Base-by-base conservation (phyloP, 2,888 invertebrate species). In the Globia sparganii region DNA sequence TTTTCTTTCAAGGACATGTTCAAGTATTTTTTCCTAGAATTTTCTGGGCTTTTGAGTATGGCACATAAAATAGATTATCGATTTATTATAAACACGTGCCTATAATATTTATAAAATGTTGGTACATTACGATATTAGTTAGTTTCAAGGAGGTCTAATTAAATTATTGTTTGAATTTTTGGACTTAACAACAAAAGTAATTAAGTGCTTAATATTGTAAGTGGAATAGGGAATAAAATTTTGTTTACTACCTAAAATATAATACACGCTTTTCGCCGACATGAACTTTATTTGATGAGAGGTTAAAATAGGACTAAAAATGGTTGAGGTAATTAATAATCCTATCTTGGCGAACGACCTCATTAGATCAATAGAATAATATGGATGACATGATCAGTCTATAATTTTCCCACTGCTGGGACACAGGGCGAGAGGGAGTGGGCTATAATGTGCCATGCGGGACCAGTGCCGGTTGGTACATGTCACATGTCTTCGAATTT, bases 31-130 rank as follows among this genome's bases (percentile, higher is more conserved):
- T 15, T 46, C 21, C n/a, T 37, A 61, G 43, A 67, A 53, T 34
- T 64, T 75, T 69, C 59, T 69, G 49, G 46, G 34, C 34, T 40
- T 28, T 70, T n/a, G 77, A 43, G 72, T 65, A 64, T 65, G 68
- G 72, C 13, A 37, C 62, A 73, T 73, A 67, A 83, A 70, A 62
- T 71, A 61, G 62, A 66, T 73, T 73, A 73, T 31, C 18, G 1
- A 34, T 31, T 15, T 66, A 25, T 62, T 70, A 59, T 9, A 31
- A 31, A 69, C 56, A 46, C 46, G 58, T n/a, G 21, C 49, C 11
- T 68, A 31, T 34, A 15, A 18, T n/a, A 28, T 53, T 40, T 69
- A 34, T 49, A 69, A 49, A 61, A n/a, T 53, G 11, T 31, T 56
- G 8, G 21, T 40, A 70, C 21, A 40, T 56, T 80, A 70, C 25